Conservation (phyloP, 2,797 vertebrate species). For the Onychomys arenicola region DNA sequence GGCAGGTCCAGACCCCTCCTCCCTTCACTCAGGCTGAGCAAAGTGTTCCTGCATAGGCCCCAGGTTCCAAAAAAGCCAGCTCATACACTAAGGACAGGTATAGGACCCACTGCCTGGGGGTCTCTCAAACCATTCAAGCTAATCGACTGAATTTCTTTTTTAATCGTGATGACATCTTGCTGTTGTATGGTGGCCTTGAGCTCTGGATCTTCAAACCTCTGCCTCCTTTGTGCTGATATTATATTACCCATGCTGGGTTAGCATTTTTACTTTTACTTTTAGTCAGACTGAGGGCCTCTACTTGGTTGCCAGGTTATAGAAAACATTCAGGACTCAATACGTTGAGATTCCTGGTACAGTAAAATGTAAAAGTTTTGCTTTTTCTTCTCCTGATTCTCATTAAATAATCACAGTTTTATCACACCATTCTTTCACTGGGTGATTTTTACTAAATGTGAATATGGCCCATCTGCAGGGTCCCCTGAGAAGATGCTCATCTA, state of each 20-base stretch:
- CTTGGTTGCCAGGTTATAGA: neutral
- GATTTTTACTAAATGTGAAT: slow-evolving; percentile 8
- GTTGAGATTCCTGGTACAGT: neutral
- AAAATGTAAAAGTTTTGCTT: slow-evolving; percentile 1
- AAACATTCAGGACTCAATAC: neutral
- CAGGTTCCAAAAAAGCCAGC: no score
- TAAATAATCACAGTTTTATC: neutral
- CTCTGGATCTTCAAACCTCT: neutral
- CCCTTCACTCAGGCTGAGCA: no score
- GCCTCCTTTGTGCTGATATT: neutral
- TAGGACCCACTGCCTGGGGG: no score
- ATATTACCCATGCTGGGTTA: neutral
- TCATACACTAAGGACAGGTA: no score
- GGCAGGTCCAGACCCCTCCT: no score
- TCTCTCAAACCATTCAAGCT: no score
- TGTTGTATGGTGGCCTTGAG: neutral
- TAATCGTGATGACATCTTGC: neutral
- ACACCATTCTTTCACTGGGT: neutral
- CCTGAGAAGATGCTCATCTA: neutral
- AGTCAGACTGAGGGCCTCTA: neutral
- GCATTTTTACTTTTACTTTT: slow-evolving; percentile 31
- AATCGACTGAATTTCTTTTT: no score
- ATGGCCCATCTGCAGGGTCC: neutral
- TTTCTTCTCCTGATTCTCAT: neutral
- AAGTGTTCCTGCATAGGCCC: no score